A percentile compares a stretch with the other conserved stretches of the same genome.
Evolutionary conservation across 2,888 invertebrate species (phyloP).

Genomic region (Cinara cedri): DNA sequence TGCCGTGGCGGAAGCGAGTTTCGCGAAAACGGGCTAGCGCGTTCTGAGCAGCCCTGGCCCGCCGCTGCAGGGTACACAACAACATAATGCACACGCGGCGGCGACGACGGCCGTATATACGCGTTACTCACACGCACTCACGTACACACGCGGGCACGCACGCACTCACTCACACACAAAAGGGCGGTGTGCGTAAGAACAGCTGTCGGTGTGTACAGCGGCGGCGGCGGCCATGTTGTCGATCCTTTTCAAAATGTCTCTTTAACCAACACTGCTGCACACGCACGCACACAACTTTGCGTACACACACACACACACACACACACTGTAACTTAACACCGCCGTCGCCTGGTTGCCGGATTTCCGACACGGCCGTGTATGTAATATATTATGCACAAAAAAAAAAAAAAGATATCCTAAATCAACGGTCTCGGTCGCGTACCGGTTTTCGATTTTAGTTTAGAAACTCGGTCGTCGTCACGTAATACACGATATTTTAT

Average conservation of each 20-base stretch:
- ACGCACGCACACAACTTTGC: slow-evolving; percentile 51
- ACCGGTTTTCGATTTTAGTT: slow-evolving; percentile 36
- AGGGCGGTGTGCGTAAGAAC: slow-evolving; percentile 56
- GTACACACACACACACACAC: slow-evolving; percentile 18
- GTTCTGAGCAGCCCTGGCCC: slow-evolving; percentile 52
- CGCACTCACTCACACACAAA: slow-evolving; percentile 34
- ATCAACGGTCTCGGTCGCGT: slow-evolving; percentile 32
- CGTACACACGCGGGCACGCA: not conserved
- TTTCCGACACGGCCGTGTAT: slow-evolving; percentile 31
- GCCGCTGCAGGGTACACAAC: slow-evolving; percentile 45
- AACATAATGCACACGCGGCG: slow-evolving; percentile 50
- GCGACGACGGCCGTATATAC: not conserved
- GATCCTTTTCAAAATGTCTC: slow-evolving; percentile 57
- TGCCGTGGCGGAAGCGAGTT: not conserved
- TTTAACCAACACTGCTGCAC: slow-evolving; percentile 31
- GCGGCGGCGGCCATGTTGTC: slow-evolving; percentile 54
- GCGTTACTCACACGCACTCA: not conserved
- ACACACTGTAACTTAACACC: slow-evolving; percentile 49
- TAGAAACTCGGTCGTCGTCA: not conserved
- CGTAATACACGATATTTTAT: too few relatives aligned
- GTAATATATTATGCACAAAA: not conserved
- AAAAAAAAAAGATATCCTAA: slow-evolving; percentile 25
- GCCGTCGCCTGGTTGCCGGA: slow-evolving; percentile 52
- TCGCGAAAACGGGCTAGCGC: not conserved
- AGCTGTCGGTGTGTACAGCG: slow-evolving; percentile 46